Evolutionary conservation across 1,140 invertebrate genomes (phyloP).

Genomic region (Wiebesia pumilae): DNA sequence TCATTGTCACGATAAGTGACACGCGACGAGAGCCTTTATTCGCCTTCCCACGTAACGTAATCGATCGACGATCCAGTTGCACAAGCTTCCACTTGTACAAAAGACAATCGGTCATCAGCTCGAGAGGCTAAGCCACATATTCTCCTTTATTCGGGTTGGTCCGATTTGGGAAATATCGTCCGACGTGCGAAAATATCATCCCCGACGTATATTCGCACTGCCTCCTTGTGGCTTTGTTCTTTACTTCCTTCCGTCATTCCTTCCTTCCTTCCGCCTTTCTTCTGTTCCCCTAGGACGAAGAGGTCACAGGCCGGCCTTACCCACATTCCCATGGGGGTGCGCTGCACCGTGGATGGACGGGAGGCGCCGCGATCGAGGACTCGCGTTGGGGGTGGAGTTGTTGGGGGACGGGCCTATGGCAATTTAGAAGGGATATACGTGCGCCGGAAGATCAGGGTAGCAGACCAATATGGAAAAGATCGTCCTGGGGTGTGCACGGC

Average conservation of each 20-base stretch:
- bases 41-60: no score
- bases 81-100: neutral
- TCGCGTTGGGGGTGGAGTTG: neutral
- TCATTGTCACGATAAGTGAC: no score
- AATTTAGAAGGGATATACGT: conserved; percentile 73
- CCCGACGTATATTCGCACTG: neutral
- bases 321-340: conserved; percentile 70
- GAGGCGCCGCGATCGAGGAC: neutral
- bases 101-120: neutral
- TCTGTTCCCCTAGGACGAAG: conserved; percentile 73
- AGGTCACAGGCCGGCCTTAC: conserved; percentile 74
- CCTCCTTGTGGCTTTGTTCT: neutral
- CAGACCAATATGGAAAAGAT: neutral
- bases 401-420: conserved; percentile 54
- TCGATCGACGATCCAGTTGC: no score
- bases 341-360: conserved; percentile 35
- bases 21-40: no score
- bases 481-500: neutral
- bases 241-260: neutral
- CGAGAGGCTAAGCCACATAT: neutral
- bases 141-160: neutral
- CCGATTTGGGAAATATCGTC: no score
- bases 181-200: neutral
- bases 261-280: conserved; percentile 52
- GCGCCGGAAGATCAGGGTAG: conserved; percentile 66